A percentile compares a stretch with the other conserved stretches of the same genome.
Evolutionary conservation across 2,888 invertebrate genomes (phyloP).

Genomic region (Ormyrus nitidulus): DNA sequence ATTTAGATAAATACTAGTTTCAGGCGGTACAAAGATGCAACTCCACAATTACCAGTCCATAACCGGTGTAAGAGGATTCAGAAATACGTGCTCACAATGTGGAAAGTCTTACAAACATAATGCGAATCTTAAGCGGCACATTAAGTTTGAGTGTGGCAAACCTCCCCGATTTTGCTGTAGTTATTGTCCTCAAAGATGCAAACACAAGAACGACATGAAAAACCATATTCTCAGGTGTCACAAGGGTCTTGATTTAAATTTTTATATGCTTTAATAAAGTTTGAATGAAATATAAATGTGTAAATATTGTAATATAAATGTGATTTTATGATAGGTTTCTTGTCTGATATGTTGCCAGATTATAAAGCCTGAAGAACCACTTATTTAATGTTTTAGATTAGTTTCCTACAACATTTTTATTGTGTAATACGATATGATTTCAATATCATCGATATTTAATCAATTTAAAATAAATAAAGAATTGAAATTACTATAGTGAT

Average conservation of each 20-base stretch:
- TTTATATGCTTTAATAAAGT: not conserved
- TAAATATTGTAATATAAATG: not conserved
- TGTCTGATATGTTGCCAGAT: too few species aligned
- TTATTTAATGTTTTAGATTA: too few species aligned
- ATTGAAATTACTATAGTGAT: too few species aligned
- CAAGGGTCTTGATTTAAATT: constrained; percentile 9
- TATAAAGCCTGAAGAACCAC: too few species aligned
- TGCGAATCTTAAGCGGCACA: constrained; percentile 39
- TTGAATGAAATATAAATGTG: not conserved
- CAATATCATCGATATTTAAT: too few species aligned
- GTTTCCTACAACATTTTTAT: too few species aligned
- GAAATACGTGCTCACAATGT: constrained; percentile 21
- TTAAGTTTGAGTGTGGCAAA: constrained; percentile 54
- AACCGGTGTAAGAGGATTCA: not conserved
- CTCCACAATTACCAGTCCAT: not conserved
- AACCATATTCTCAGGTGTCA: constrained; percentile 31
- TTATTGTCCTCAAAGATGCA: constrained; percentile 57
- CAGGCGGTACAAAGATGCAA: not conserved
- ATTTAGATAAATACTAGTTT: not conserved
- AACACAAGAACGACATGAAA: constrained; percentile 25
- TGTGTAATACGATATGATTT: too few species aligned
- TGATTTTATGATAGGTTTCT: too few species aligned
- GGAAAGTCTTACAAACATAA: constrained; percentile 36
- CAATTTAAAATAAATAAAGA: too few species aligned
- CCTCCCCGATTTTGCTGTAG: constrained; percentile 63